Evolutionary conservation across 2,888 invertebrate species (phyloP).

Genomic region (Barypeithes pellucidus): DNA sequence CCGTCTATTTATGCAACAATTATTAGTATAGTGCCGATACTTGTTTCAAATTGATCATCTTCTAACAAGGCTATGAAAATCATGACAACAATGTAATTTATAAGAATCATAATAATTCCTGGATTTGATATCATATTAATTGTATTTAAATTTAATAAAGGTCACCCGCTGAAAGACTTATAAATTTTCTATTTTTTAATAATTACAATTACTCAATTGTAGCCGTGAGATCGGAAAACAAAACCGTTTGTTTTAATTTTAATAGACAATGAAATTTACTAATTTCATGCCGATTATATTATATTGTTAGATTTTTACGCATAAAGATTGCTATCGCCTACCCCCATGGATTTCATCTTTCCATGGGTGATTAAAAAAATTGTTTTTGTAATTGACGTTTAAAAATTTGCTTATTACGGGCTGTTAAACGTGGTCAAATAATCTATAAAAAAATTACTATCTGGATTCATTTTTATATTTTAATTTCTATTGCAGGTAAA

Average conservation of each 20-base stretch:
- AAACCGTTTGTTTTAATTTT: not conserved
- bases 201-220: not conserved
- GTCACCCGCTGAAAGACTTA: not conserved
- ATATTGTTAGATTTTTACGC: too few species aligned
- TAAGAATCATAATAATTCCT: not conserved
- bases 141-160: not conserved
- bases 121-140: not conserved
- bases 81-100: not conserved
- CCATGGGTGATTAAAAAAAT: too few species aligned
- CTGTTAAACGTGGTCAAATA: too few species aligned
- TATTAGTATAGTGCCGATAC: not conserved
- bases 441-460: too few species aligned
- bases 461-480: too few species aligned
- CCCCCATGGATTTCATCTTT: too few species aligned
- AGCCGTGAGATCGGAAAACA: not conserved
- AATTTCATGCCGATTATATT: too few species aligned
- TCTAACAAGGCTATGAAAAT: conserved; percentile 1
- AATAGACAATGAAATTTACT: too few species aligned
- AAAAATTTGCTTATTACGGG: too few species aligned
- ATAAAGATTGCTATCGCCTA: too few species aligned
- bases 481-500: too few species aligned
- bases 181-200: not conserved
- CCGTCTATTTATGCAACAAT: not conserved
- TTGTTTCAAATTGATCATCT: not conserved
- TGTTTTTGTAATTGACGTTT: too few species aligned